phyloP scores from a whole-genome alignment of 1,140 invertebrate genomes.

The Aethina tumida region DNA sequence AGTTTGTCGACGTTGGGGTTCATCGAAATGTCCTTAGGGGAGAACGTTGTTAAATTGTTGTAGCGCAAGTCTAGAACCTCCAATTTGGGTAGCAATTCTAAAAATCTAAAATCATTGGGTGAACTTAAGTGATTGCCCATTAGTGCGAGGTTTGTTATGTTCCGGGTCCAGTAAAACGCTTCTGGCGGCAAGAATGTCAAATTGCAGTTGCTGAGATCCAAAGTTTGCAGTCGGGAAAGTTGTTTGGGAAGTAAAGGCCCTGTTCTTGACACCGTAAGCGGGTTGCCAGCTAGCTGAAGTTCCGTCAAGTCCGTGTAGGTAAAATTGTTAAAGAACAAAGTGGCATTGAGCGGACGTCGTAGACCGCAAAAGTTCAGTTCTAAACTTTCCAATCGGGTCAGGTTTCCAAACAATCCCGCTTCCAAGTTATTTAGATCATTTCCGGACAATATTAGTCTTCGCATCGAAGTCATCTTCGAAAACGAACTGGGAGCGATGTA shows the following conservation, averaged over 20 bases:
- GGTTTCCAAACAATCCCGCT: slow-evolving; percentile 55
- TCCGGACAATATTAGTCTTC: slow-evolving; percentile 54
- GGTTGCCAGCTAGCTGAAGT: slow-evolving; percentile 59
- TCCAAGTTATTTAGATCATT: slow-evolving; percentile 57
- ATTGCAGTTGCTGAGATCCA: slow-evolving; percentile 58
- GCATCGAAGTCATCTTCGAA: slow-evolving; percentile 57
- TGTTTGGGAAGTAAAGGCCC: slow-evolving; percentile 52
- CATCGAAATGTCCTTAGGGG: slow-evolving; percentile 41
- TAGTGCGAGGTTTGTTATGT: slow-evolving; percentile 54
- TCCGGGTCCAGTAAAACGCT: slow-evolving; percentile 49
- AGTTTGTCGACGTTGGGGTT: slow-evolving; percentile 46
- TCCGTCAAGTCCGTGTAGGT: slow-evolving; percentile 54
- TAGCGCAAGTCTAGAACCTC: slow-evolving; percentile 52
- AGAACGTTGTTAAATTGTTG: slow-evolving; percentile 51
- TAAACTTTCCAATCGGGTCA: slow-evolving; percentile 53
- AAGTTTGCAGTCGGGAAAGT: slow-evolving; percentile 48
- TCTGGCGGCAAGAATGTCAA: slow-evolving; percentile 48
- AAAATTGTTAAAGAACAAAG: slow-evolving; percentile 56
- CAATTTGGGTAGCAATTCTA: slow-evolving; percentile 47
- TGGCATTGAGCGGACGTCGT: slow-evolving; percentile 48
- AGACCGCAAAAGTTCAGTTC: slow-evolving; percentile 61
- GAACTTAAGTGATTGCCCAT: slow-evolving; percentile 48
- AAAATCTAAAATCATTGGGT: slow-evolving; percentile 40
- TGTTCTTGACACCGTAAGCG: slow-evolving; percentile 45
- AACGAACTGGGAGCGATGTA: slow-evolving; percentile 56